These are phyloP conservation scores for Amiota communis DNA, from an alignment of 2,888 invertebrate genomes.

Conservation along the genomic window DNA sequence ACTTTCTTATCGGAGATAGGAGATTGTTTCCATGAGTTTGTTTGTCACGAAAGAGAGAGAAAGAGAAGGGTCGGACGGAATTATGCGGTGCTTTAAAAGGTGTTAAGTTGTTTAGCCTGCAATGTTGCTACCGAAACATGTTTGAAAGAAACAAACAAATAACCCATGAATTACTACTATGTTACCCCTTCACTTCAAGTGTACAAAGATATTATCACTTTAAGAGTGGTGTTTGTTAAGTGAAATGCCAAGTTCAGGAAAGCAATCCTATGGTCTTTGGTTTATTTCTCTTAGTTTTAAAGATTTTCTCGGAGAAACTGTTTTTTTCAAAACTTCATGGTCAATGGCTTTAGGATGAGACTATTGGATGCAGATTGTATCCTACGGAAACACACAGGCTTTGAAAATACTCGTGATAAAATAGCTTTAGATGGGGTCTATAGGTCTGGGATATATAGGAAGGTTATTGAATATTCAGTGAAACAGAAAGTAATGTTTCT, in stretches of 20 bases:
- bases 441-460: too few species aligned
- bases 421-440: too few species aligned
- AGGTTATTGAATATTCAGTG: too few species aligned
- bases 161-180: not conserved
- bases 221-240: too few species aligned
- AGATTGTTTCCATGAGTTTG: not conserved
- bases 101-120: constrained; percentile 6
- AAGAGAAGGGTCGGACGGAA: not conserved
- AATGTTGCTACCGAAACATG: constrained; percentile 7
- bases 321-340: too few species aligned
- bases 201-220: too few species aligned
- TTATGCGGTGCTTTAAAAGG: not conserved
- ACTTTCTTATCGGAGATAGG: not conserved
- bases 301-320: not conserved
- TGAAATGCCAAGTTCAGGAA: too few species aligned
- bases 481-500: too few species aligned
- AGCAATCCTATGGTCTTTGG: not conserved
- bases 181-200: too few species aligned
- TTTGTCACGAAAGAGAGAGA: not conserved
- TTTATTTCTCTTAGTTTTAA: constrained; percentile 6
- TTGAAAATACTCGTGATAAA: too few species aligned
- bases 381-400: too few species aligned
- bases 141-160: constrained; percentile 15
- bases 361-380: not conserved
- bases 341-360: not conserved